Base-by-base conservation (phyloP, 2,113 vertebrate species). In the Heteronetta atricapilla region DNA sequence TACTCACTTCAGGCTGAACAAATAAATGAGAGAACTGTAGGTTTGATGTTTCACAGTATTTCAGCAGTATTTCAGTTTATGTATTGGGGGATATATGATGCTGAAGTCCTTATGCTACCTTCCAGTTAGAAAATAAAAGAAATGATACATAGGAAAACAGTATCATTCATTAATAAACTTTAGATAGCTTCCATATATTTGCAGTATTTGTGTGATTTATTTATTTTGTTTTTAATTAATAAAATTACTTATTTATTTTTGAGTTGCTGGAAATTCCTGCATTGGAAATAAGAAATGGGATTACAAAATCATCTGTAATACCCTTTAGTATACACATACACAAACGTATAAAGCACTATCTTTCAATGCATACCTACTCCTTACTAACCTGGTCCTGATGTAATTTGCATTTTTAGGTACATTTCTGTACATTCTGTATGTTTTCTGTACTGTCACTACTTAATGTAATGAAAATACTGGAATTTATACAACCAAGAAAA, bases 1-100 rank as follows among this genome's bases (percentile, higher is more conserved):
- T 89, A 46, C 42, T 88, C 62, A 90, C 87, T 96, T 97, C 95
- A 96, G 70, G 59, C 40, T 81, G 86, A 90, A 83, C 62, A 96
- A 96, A 83, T 81, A 96, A 96, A 83, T 81, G 62, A 90, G 76
- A 93, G 64, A 88, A 86, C 33, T 72, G 26, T 58, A 94, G 72
- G 60, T 93, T 94, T 80, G 56, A 88, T 42, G 48, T 97, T 94
- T 92, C 77, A 91, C 53, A 93, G 62, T 73, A 55, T 68, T 96
- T 96, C 63, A 89, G 60, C 29, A 88, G 63, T 72, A 50, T 23
- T 46, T 46, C 48, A 50, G 92, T 60, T 36, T 42, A 38, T 38
- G 42, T 86, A 46, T 19, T 18, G 19, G 44, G 44, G 36, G 91
- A 50, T 40, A 62, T 86, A 66, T 62, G 86, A 60, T 88, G 83